Conservation (phyloP, 2,888 invertebrate species). For the Scrobipalpa costella region DNA sequence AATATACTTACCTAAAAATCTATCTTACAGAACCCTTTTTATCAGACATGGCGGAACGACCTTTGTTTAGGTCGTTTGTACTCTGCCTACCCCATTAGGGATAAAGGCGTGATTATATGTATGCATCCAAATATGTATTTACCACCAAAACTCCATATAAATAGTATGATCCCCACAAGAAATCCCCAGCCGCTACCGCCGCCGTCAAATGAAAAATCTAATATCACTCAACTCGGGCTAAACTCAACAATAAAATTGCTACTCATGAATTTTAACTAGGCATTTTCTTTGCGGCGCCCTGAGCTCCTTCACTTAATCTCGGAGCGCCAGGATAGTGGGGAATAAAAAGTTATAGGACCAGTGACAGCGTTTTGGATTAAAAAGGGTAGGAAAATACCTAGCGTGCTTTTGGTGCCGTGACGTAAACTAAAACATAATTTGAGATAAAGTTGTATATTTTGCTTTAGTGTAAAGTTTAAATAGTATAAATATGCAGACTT, state of each 20-base stretch:
- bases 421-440: no score
- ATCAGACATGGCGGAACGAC: no score
- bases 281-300: slow-evolving; percentile 19
- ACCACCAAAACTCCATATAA: not conserved
- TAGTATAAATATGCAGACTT: no score
- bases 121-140: no score
- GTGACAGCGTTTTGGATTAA: slow-evolving; percentile 9
- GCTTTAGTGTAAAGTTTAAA: no score
- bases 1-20: no score
- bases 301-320: slow-evolving; percentile 18
- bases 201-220: slow-evolving; percentile 53
- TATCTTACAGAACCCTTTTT: no score
- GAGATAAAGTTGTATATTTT: no score
- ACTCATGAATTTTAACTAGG: slow-evolving; percentile 71
- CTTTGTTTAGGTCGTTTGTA: no score
- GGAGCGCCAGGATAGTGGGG: slow-evolving; percentile 12
- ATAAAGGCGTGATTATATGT: no score
- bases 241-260: slow-evolving; percentile 58
- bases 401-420: no score
- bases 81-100: no score
- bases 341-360: slow-evolving; percentile 12
- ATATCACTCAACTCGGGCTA: slow-evolving; percentile 62
- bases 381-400: not conserved
- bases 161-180: not conserved
- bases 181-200: not conserved